A percentile compares a stretch with the other conserved stretches of the same genome.
These are phyloP conservation scores for Lichenostomus cassidix DNA, from an alignment of 2,113 vertebrate genomes.

Conservation along the genomic window DNA sequence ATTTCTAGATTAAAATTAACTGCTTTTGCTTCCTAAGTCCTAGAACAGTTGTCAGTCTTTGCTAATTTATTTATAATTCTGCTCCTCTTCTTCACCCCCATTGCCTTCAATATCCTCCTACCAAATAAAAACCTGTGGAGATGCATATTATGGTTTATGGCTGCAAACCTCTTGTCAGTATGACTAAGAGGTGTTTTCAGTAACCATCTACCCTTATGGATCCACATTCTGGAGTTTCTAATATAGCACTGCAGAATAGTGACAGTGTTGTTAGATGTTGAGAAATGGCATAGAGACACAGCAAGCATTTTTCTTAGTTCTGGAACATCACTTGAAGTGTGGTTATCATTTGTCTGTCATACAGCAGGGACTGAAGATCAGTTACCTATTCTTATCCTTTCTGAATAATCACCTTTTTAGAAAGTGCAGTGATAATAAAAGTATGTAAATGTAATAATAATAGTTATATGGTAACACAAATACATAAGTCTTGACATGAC, in stretches of 20 bases:
- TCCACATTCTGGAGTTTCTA: background rate
- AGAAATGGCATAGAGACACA: background rate
- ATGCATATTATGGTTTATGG: background rate
- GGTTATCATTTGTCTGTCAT: background rate
- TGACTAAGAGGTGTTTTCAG: background rate
- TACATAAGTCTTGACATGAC: background rate
- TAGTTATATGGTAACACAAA: background rate
- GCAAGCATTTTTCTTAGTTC: background rate
- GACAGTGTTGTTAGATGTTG: background rate
- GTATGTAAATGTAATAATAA: background rate
- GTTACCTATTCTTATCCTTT: background rate
- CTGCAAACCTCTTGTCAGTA: background rate
- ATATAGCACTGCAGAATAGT: background rate
- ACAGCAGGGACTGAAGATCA: background rate
- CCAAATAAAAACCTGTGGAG: accelerated
- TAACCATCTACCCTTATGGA: background rate
- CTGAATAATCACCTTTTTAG: background rate
- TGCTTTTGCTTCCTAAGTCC: background rate
- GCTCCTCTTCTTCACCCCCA: background rate
- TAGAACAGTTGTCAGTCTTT: background rate
- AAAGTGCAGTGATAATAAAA: background rate
- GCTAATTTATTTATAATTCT: background rate
- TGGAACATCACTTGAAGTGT: background rate
- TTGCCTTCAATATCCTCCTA: background rate
- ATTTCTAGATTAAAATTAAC: background rate